Percentiles rank a stretch among this genome's conserved stretches.
These are phyloP conservation scores for Peromyscus californicus DNA, from an alignment of 2,113 vertebrate genomes.

Conservation along the genomic window DNA sequence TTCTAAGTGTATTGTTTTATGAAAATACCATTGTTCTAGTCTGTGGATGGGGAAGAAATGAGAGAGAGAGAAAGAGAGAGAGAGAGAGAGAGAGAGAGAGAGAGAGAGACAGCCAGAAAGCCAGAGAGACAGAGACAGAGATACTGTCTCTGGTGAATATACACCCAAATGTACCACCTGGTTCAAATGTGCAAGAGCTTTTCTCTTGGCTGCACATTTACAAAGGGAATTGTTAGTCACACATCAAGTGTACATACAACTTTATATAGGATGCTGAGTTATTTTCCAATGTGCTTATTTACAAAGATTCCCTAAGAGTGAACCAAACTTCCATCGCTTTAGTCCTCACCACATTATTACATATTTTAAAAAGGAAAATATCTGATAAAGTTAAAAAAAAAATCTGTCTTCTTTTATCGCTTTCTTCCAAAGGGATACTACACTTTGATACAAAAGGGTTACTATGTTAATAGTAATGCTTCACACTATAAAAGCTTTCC, in stretches of 20 bases:
- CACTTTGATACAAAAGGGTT: neutral
- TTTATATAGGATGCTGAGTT: neutral
- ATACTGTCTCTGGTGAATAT: neutral
- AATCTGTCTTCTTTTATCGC: neutral
- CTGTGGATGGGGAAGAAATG: neutral
- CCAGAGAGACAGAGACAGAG: neutral
- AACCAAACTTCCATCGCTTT: neutral
- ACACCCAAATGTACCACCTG: neutral
- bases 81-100: neutral
- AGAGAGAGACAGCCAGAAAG: too few species aligned
- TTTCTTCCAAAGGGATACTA: conserved; percentile 5
- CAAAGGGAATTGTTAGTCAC: neutral
- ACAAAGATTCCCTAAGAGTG: neutral
- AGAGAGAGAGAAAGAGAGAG: neutral
- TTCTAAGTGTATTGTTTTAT: neutral
- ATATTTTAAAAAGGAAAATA: neutral
- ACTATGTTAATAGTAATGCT: neutral
- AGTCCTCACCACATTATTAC: neutral
- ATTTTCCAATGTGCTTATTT: neutral
- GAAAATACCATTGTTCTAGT: neutral
- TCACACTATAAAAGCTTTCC: neutral
- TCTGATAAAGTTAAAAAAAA: neutral
- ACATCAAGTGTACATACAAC: neutral
- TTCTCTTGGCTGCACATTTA: neutral
- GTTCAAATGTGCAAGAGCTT: neutral